A percentile compares a stretch with the other conserved stretches of the same genome.
phyloP scores from a whole-genome alignment of 2,797 vertebrate genomes.

The Arrhamphus sclerolepis region DNA sequence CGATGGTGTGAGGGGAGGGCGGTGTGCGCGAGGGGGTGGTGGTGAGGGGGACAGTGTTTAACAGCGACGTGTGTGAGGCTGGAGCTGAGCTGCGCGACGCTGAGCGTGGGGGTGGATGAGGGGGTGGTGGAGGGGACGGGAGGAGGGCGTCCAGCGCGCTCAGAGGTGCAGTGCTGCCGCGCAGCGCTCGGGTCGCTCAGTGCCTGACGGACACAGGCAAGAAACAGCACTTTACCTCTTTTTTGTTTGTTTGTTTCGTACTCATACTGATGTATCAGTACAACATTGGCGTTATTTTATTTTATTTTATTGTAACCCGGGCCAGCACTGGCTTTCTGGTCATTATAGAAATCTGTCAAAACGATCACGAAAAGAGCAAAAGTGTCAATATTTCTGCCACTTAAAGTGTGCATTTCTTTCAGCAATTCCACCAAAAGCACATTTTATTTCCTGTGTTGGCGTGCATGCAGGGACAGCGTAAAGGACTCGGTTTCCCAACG shows the following conservation, averaged over 20 bases:
- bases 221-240: slow-evolving; percentile 49
- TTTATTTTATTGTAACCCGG: no score
- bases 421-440: no score
- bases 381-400: no score
- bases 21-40: neutral
- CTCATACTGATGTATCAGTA: neutral
- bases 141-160: slow-evolving; percentile 54
- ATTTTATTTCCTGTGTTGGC: neutral
- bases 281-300: no score
- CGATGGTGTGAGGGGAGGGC: slow-evolving; percentile 35
- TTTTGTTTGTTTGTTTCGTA: neutral
- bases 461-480: slow-evolving; percentile 18
- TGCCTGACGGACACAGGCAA: slow-evolving; percentile 61
- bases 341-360: no score
- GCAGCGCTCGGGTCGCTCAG: slow-evolving; percentile 91
- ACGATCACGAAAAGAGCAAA: no score
- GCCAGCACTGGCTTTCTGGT: no score
- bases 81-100: slow-evolving; percentile 48
- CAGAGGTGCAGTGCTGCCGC: slow-evolving; percentile 93
- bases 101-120: slow-evolving; percentile 44
- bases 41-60: slow-evolving; percentile 41
- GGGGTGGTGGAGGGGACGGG: slow-evolving; percentile 24
- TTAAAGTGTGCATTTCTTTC: no score
- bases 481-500: slow-evolving; percentile 42
- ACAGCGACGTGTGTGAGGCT: slow-evolving; percentile 65